phyloP scores from a whole-genome alignment of 2,888 invertebrate genomes.

The Scrobipalpa atriplicella region DNA sequence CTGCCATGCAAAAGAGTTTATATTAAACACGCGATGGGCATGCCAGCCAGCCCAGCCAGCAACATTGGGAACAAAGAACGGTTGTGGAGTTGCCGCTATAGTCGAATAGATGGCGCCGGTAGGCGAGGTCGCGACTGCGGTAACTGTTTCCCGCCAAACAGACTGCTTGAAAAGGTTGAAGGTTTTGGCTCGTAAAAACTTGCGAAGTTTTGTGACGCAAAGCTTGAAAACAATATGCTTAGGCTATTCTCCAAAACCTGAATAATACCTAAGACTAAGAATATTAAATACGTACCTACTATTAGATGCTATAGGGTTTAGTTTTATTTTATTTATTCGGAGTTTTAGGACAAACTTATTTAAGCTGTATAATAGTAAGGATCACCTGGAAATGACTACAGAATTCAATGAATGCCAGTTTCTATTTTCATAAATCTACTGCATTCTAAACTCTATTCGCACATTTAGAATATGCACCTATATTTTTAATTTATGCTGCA shows the following conservation, averaged over 20 bases:
- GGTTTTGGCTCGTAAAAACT: not conserved
- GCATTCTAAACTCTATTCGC: too few relatives aligned
- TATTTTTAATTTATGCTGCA: not conserved
- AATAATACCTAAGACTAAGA: too few relatives aligned
- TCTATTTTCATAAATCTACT: too few relatives aligned
- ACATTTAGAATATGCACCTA: not conserved
- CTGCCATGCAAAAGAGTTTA: slow-evolving; percentile 24
- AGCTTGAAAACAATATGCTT: too few relatives aligned
- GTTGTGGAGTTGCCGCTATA: slow-evolving; percentile 26
- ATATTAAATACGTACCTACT: too few relatives aligned
- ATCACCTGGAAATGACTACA: too few relatives aligned
- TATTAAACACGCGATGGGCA: slow-evolving; percentile 20
- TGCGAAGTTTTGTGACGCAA: not conserved
- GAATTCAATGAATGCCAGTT: too few relatives aligned
- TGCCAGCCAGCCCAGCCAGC: slow-evolving; percentile 5
- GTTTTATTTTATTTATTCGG: too few relatives aligned
- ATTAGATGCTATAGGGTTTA: too few relatives aligned
- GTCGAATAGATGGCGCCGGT: slow-evolving; percentile 41
- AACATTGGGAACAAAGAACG: slow-evolving; percentile 32
- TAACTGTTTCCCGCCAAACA: slow-evolving; percentile 48
- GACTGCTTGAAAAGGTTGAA: not conserved
- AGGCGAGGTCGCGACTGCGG: slow-evolving; percentile 32
- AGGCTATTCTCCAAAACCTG: too few relatives aligned
- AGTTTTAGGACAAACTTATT: too few relatives aligned
- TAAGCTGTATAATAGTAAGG: too few relatives aligned